Percentiles rank a stretch among this genome's conserved stretches.
These are phyloP conservation scores for Vesta saturnalis DNA, from an alignment of 2,888 invertebrate genomes.

Conservation along the genomic window DNA sequence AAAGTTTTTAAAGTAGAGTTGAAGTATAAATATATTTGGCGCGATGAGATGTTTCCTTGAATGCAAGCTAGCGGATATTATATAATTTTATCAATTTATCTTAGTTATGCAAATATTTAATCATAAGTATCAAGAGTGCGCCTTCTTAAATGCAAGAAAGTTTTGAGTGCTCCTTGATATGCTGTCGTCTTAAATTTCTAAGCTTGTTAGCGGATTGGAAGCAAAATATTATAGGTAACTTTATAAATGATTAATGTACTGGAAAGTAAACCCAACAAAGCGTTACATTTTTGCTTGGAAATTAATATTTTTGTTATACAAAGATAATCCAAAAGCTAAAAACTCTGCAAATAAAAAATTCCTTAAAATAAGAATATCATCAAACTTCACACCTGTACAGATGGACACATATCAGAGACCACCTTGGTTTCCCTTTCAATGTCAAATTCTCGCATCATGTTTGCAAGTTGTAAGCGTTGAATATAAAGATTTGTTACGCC, in stretches of 20 bases:
- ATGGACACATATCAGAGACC: constrained; percentile 27
- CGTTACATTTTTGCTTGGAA: neutral
- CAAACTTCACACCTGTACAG: constrained; percentile 12
- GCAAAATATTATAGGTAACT: constrained; percentile 6
- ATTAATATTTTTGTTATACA: neutral
- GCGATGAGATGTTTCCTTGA: neutral
- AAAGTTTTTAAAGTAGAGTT: constrained; percentile 18
- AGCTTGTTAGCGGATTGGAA: constrained; percentile 8
- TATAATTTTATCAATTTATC: neutral
- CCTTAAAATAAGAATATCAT: neutral
- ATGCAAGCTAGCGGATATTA: neutral
- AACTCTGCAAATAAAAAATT: neutral
- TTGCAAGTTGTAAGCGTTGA: constrained; percentile 22
- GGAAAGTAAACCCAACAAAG: constrained; percentile 13
- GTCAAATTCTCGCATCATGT: constrained; percentile 18
- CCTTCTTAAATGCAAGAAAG: constrained; percentile 14
- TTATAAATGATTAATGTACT: constrained; percentile 6
- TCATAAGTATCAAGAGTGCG: constrained; percentile 17
- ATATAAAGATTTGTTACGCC: constrained; percentile 37
- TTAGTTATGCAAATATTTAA: constrained; percentile 18
- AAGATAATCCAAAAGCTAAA: neutral
- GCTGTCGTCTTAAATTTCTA: constrained; percentile 17
- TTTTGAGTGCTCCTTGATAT: constrained; percentile 23
- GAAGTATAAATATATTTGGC: too few species aligned
- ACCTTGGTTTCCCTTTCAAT: constrained; percentile 36